Percentiles rank a stretch among this genome's conserved stretches.
Conservation (phyloP, 2,888 invertebrate genomes). For the Eulithis testata region DNA sequence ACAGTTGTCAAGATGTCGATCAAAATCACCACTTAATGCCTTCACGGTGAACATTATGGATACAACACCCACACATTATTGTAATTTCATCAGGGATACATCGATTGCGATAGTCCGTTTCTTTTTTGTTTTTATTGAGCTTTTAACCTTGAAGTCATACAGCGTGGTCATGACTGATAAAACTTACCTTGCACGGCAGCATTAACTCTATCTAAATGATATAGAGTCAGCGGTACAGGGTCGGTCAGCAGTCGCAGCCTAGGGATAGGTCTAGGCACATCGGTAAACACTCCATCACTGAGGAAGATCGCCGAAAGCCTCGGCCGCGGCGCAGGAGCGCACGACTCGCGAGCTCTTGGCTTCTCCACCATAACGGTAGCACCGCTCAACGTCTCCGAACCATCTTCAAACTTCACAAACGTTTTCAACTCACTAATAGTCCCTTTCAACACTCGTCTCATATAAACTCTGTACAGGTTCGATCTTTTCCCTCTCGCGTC, state of each 20-base stretch:
- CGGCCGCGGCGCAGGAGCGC: slow-evolving; percentile 75
- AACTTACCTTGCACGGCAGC: slow-evolving; percentile 82
- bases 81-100: slow-evolving; percentile 61
- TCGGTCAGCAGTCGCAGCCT: slow-evolving; percentile 72
- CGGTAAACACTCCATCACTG: slow-evolving; percentile 64
- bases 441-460: slow-evolving; percentile 79
- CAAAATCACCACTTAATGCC: slow-evolving; percentile 78
- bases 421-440: slow-evolving; percentile 67
- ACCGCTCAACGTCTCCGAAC: slow-evolving; percentile 67
- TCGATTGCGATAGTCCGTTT: slow-evolving; percentile 28
- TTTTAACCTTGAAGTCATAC: background rate
- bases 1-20: slow-evolving; percentile 83
- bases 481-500: slow-evolving; percentile 62
- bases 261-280: slow-evolving; percentile 59
- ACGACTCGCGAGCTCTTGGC: slow-evolving; percentile 65
- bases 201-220: slow-evolving; percentile 81
- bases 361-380: slow-evolving; percentile 71
- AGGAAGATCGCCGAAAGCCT: slow-evolving; percentile 79
- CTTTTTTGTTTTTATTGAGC: slow-evolving; percentile 11
- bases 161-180: background rate
- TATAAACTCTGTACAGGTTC: slow-evolving; percentile 76
- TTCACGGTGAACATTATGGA: slow-evolving; percentile 70
- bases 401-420: slow-evolving; percentile 68
- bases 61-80: slow-evolving; percentile 74
- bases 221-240: slow-evolving; percentile 81